Conservation (phyloP, 1,140 invertebrate genomes). For the Hydropsyche tenuis region DNA sequence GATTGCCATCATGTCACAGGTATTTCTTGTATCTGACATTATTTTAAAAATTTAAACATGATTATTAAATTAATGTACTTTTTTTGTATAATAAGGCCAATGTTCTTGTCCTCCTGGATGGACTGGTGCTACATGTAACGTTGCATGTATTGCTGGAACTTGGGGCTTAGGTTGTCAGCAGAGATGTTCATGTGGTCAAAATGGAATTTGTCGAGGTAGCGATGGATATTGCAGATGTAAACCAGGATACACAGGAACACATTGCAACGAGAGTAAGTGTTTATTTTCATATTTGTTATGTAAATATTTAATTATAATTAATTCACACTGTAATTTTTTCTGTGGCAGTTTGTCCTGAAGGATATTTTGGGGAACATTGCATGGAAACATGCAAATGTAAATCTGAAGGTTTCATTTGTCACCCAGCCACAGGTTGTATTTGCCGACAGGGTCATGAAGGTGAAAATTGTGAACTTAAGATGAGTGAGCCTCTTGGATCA, state of each 20-base stretch:
- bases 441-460: conserved; percentile 81
- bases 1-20: conserved; percentile 90
- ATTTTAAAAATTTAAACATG: not conserved
- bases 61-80: not conserved
- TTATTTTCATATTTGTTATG: not conserved
- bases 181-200: conserved; percentile 83
- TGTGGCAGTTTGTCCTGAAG: conserved; percentile 82
- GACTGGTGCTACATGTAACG: conserved; percentile 79
- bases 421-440: conserved; percentile 79
- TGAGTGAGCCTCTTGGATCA: conserved; percentile 51
- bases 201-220: conserved; percentile 77
- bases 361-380: conserved; percentile 88
- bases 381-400: conserved; percentile 80
- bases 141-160: conserved; percentile 78
- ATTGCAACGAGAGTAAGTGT: conserved; percentile 74
- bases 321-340: conserved; percentile 44
- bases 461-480: conserved; percentile 60
- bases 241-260: conserved; percentile 79
- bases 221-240: conserved; percentile 84
- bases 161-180: conserved; percentile 88
- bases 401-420: conserved; percentile 80
- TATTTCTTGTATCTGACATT: conserved; percentile 50
- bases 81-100: conserved; percentile 63
- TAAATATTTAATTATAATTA: conserved; percentile 24
- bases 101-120: conserved; percentile 88